phyloP scores from a whole-genome alignment of 1,140 invertebrate species.

The Temnothorax longispinosus region DNA sequence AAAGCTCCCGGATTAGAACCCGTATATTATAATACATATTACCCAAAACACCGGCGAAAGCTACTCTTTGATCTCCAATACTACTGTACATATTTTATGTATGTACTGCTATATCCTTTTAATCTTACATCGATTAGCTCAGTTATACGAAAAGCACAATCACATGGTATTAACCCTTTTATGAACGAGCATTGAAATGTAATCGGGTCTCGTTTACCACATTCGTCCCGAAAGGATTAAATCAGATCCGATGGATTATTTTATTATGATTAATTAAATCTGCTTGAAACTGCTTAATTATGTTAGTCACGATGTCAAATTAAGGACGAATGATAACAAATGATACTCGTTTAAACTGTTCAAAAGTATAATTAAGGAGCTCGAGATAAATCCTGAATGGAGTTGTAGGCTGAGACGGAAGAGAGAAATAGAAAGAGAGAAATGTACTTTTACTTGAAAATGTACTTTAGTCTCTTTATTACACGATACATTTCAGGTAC shows the following conservation, averaged over 20 bases:
- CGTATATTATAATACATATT: background rate
- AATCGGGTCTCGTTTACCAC: background rate
- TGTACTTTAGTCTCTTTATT: too few relatives aligned
- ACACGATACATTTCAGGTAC: too few relatives aligned
- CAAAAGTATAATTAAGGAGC: background rate
- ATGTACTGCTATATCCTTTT: background rate
- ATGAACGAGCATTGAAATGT: background rate
- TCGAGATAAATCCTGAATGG: background rate
- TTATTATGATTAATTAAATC: constrained; percentile 12
- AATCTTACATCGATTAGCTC: background rate
- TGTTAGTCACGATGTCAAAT: background rate
- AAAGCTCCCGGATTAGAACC: background rate
- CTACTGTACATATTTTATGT: background rate
- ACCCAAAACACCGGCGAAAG: background rate
- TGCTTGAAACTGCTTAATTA: background rate
- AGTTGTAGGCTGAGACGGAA: background rate
- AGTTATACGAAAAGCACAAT: background rate
- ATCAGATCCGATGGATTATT: background rate
- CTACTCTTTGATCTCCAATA: background rate
- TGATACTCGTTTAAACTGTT: background rate
- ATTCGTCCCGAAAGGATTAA: background rate
- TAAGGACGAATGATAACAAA: background rate
- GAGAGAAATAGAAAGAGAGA: too few relatives aligned
- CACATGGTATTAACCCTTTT: background rate
- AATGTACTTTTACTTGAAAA: too few relatives aligned